phyloP scores from a whole-genome alignment of 2,797 vertebrate genomes.

The Hylomyscus alleni region DNA sequence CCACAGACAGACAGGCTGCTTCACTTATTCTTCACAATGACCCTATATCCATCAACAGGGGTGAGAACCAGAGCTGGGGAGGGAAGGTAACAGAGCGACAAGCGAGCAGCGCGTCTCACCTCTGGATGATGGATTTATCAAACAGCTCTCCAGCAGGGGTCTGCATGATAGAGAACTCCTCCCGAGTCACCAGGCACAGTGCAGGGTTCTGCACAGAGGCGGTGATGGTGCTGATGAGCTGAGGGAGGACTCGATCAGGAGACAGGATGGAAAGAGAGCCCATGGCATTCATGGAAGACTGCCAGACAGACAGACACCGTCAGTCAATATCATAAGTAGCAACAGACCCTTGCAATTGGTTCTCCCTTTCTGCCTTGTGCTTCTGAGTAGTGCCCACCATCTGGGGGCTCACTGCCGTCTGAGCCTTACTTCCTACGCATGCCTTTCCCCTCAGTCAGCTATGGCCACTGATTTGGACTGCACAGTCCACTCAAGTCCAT shows the following conservation, averaged over 20 bases:
- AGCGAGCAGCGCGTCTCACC: conserved; percentile 86
- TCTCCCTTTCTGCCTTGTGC: background rate
- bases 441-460: background rate
- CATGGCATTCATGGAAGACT: conserved; percentile 96
- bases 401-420: background rate
- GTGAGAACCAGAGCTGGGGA: background rate
- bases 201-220: conserved; percentile 92
- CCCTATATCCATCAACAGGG: background rate
- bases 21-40: background rate
- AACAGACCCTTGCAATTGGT: background rate
- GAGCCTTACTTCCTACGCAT: background rate
- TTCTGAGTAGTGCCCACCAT: background rate
- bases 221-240: conserved; percentile 92
- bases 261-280: conserved; percentile 94
- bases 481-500: background rate
- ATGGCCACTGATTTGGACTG: background rate
- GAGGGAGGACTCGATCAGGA: conserved; percentile 93
- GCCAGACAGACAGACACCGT: conserved; percentile 67
- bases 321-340: background rate
- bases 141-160: conserved; percentile 95
- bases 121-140: conserved; percentile 97
- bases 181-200: conserved; percentile 93
- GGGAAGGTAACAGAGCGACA: background rate
- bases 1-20: background rate
- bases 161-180: conserved; percentile 96